A percentile compares a stretch with the other conserved stretches of the same genome.
Conservation (phyloP, 2,888 invertebrate genomes). For the Ischnus inquisitorius region DNA sequence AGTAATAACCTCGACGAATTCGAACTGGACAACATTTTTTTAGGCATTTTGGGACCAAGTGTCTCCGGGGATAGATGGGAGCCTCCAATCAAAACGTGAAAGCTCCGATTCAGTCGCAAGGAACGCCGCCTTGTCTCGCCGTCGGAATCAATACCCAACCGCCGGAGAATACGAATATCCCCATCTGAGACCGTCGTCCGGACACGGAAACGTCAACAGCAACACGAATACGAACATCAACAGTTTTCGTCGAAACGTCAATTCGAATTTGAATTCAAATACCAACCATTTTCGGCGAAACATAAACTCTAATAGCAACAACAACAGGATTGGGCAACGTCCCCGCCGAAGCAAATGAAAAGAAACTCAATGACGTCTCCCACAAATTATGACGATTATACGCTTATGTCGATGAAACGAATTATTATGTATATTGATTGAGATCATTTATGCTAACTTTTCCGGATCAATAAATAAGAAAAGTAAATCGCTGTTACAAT, state of each 20-base stretch:
- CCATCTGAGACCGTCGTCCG: too few species aligned
- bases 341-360: background rate
- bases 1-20: too few species aligned
- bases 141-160: too few species aligned
- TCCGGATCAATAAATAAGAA: slow-evolving; percentile 17
- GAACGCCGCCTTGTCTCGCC: too few species aligned
- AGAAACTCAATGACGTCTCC: background rate
- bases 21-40: too few species aligned
- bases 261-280: slow-evolving; percentile 12
- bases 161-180: too few species aligned
- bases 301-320: background rate
- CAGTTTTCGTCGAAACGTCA: background rate
- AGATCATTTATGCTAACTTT: background rate
- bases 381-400: background rate
- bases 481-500: background rate
- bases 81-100: too few species aligned
- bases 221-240: slow-evolving; percentile 10
- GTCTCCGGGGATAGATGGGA: too few species aligned
- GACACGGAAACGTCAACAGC: background rate
- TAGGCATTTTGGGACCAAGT: too few species aligned
- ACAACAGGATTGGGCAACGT: background rate
- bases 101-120: too few species aligned
- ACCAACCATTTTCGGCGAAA: slow-evolving; percentile 1
- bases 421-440: too few species aligned
- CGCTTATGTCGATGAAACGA: background rate